These are phyloP conservation scores for Equus przewalskii DNA, from an alignment of 2,113 vertebrate genomes.

Conservation along the genomic window DNA sequence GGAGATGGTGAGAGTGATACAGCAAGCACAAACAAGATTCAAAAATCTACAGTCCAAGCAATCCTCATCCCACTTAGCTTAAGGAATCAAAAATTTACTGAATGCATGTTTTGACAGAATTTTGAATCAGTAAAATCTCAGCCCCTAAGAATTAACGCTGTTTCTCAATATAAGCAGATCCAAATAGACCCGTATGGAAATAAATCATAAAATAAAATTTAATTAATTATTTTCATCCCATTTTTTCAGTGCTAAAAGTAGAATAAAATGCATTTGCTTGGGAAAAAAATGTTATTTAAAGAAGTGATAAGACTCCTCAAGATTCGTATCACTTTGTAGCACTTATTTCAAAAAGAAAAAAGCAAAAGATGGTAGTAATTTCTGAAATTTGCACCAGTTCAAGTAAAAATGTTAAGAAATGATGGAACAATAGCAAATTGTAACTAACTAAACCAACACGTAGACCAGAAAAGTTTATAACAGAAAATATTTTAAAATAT, in stretches of 20 bases:
- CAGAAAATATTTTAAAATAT: slow-evolving; percentile 62
- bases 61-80: slow-evolving; percentile 7
- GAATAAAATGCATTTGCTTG: background rate
- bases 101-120: slow-evolving; percentile 75
- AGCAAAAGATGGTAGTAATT: slow-evolving; percentile 40
- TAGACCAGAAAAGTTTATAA: slow-evolving; percentile 7
- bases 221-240: background rate
- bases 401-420: slow-evolving; percentile 61
- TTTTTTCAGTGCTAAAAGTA: slow-evolving; percentile 49
- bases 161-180: slow-evolving; percentile 58
- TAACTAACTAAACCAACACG: slow-evolving; percentile 41
- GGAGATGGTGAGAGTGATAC: background rate
- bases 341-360: slow-evolving; percentile 33
- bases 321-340: slow-evolving; percentile 14
- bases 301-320: background rate
- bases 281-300: slow-evolving; percentile 14
- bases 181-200: slow-evolving; percentile 44
- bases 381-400: slow-evolving; percentile 64
- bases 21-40: slow-evolving; percentile 12
- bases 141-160: slow-evolving; percentile 44
- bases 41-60: slow-evolving; percentile 52
- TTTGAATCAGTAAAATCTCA: slow-evolving; percentile 53
- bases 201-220: slow-evolving; percentile 53
- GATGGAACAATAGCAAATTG: background rate
- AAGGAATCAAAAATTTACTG: slow-evolving; percentile 79